Evolutionary conservation across 2,113 vertebrate species (phyloP), one percentile per base, ranked within the genome.

Genomic region (Struthio camelus): DNA sequence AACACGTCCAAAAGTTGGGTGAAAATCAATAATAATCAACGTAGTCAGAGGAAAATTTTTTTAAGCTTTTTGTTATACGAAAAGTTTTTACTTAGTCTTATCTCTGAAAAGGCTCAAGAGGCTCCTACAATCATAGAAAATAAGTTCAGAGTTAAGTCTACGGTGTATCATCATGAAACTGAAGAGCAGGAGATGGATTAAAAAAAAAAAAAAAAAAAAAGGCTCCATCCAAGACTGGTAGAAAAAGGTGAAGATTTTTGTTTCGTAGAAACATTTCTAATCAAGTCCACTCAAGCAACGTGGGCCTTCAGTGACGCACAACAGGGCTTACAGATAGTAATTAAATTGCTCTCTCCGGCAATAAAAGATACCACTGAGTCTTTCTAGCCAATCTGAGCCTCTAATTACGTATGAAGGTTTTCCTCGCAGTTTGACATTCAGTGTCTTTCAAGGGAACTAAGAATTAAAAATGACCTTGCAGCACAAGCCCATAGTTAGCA

Each of bases 341-440:
- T 96, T 94, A 87, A 95, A 94, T 93, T 61, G 73, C 22, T 87
- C 64, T 80, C 22, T 84, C 86, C 81, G 87, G 87, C 90, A 94
- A 87, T 56, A 84, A 40, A 86, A 69, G 40, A 62, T 54, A 84
- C 44, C 54, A 70, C 54, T 36, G 81, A 84, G 85, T 25, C 78
- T 90, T 87, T 78, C 59, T 50, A 89, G 65, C 85, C 87, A 81
- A 38, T 78, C 48, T 94, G 81, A 91, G 73, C n/a, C 38, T 89
- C 54, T 94, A 80, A 96, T 93, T 93, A 84, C 5, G 2, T 61
- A 78, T 44, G 54, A 87, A 84, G 69, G 40, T 48, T 85, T 91
- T 89, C 50, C 44, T 67, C 0, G 1, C 87, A 61, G 64, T 65
- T 69, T 65, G 81, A 95, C 92, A 84, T 93, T 91, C 9, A 0